Evolutionary conservation across 23 tunicate genomes (phyloP), one percentile per base, ranked within the genome.

Genomic region (Trididemnum nubilum): DNA sequence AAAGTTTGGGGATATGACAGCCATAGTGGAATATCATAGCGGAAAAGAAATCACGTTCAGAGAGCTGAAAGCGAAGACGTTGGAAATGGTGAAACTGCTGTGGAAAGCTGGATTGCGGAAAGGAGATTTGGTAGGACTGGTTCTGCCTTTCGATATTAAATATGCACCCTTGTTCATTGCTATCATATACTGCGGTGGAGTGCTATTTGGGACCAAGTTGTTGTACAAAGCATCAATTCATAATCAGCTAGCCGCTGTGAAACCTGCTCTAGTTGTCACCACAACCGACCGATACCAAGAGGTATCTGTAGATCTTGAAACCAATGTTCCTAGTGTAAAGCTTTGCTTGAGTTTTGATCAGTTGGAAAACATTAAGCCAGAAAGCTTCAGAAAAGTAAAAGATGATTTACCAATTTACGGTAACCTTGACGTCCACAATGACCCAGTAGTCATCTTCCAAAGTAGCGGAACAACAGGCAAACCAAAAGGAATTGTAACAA

Each of bases 401-500:
- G 33, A 67, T 67, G 74, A 67, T n/a, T 30, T 67, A 38, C 74
- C 74, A 33, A 30, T 37, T 33, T 67, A 67, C 38, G 74, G 74
- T 30, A 9, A 2, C 12, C 31, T 73, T 40, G 79, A 73, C 30
- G 79, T 73, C 19, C 61, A 39, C 61, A 73, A 73, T 26, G 79
- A 73, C 24, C 32, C 61, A 22, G 59, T 24, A 4, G 23, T 73
- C n/a, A 23, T 73, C 38, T 49, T 23, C 32, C 61, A 73, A 39
- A 39, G 60, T 26, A 77, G 81, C 32, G 81, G 81, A 29, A 77
- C 81, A 52, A 77, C 81, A 23, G 81, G 81, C 18, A 5, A 52
- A 4, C 81, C 81, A 33, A 77, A 77, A 77, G 81, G 81, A 9
- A 37, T 77, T 32, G 51, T 77, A 29, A 52, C 32, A 7, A 77